phyloP scores from a whole-genome alignment of 2,888 invertebrate species.

The Cosmorhoe ocellata region DNA sequence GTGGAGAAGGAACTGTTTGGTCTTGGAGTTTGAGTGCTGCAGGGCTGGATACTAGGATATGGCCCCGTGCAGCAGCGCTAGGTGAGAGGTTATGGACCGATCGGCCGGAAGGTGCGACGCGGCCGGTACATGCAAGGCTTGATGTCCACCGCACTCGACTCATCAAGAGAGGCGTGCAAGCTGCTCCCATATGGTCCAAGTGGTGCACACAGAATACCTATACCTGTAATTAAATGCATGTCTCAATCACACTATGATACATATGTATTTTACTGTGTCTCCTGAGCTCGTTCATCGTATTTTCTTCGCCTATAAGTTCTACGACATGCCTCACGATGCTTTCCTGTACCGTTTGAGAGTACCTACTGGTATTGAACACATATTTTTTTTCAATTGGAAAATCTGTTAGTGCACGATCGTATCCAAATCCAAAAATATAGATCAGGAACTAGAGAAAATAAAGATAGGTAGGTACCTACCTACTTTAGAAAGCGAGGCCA shows the following conservation, averaged over 20 bases:
- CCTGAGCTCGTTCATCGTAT: no score
- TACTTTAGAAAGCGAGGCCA: no score
- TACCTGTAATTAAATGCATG: constrained; percentile 71
- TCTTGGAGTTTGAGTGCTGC: constrained; percentile 87
- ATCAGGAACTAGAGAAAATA: no score
- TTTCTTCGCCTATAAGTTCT: no score
- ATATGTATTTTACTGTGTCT: background rate
- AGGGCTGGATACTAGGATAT: constrained; percentile 87
- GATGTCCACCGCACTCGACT: constrained; percentile 85
- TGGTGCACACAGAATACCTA: constrained; percentile 89
- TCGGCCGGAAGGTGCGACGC: constrained; percentile 66
- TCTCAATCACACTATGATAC: background rate
- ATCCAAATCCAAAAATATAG: no score
- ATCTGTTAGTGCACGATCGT: no score
- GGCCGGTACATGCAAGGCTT: constrained; percentile 84
- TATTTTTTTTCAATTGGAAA: no score
- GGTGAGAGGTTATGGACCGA: constrained; percentile 90
- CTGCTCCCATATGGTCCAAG: constrained; percentile 87
- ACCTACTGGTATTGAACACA: no score
- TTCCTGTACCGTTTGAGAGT: no score
- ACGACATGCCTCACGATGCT: no score
- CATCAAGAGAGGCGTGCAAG: constrained; percentile 81
- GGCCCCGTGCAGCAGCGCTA: constrained; percentile 91
- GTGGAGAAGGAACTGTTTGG: constrained; percentile 93
- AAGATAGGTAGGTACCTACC: no score